A percentile compares a stretch with the other conserved stretches of the same genome.
Evolutionary conservation across 2,797 vertebrate genomes (phyloP).

Genomic region (Macroramphosus scolopax): DNA sequence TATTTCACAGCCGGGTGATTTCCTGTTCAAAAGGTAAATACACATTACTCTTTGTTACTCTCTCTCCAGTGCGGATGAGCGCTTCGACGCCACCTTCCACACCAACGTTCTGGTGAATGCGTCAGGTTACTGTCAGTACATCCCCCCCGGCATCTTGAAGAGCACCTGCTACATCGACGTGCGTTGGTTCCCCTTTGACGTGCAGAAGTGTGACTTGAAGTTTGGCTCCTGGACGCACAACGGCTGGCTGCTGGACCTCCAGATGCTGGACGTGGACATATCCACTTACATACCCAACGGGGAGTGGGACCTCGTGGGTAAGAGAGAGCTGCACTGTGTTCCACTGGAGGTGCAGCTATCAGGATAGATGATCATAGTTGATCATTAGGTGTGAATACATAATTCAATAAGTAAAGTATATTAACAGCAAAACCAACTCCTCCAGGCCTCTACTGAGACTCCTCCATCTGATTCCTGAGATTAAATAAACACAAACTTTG

Average conservation of each 20-base stretch:
- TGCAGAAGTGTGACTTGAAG: constrained; percentile 90
- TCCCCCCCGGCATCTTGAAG: constrained; percentile 86
- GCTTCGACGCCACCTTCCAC: constrained; percentile 91
- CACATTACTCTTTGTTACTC: too few relatives aligned
- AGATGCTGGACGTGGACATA: constrained; percentile 90
- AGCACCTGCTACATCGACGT: constrained; percentile 93
- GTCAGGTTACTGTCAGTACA: constrained; percentile 88
- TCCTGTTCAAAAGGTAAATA: too few relatives aligned
- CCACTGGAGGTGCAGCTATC: neutral
- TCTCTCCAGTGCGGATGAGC: constrained; percentile 84
- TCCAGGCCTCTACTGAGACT: too few relatives aligned
- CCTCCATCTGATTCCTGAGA: neutral
- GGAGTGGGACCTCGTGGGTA: constrained; percentile 94
- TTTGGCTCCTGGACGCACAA: constrained; percentile 94
- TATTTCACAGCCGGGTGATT: too few relatives aligned
- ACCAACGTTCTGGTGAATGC: constrained; percentile 92
- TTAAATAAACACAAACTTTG: neutral
- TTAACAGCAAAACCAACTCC: too few relatives aligned
- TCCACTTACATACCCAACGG: constrained; percentile 90
- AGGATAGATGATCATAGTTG: too few relatives aligned
- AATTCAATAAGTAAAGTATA: too few relatives aligned
- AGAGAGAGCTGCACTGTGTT: constrained; percentile 38
- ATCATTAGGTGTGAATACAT: too few relatives aligned
- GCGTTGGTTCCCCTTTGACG: constrained; percentile 91
- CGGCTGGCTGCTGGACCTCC: constrained; percentile 89